Evolutionary conservation across 2,113 vertebrate genomes (phyloP), one percentile per base, ranked within the genome.

Genomic region (Otocyon megalotis): DNA sequence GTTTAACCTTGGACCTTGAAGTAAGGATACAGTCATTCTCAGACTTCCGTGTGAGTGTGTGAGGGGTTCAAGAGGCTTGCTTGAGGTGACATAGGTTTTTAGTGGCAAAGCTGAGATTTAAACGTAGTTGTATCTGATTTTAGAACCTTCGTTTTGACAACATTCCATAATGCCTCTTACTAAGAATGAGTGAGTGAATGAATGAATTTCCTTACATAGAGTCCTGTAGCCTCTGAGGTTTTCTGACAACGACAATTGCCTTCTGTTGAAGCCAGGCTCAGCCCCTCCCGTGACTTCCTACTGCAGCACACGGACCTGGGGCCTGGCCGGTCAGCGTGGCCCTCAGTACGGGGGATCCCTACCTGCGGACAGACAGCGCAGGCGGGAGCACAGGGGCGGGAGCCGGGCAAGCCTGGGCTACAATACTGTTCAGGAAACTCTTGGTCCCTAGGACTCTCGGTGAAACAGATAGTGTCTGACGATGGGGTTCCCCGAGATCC

Each of bases 281-380:
- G 24, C 11, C 32, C 54, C 37, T 65, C 22, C 58, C 48, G 3
- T 17, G 32, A 76, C n/a, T 32, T 63, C 16, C 35, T 9, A 3
- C 16, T 4, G 4, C 20, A 24, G 28, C 6, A 2, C 14, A 5
- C 0, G 2, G 22, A 10, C 30, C 53, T 92, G 37, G 0, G 3
- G n/a, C 54, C 16, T 30, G 71, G 50, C 24, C 22, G 65, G 20
- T 2, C 0, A 20, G 10, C 0, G 2, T 19, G 3, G 43, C 32
- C 43, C 32, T 72, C 30, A 0, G n/a, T 9, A 0, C 50, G 12
- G 28, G 17, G 37, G 28, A 3, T 50, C 24, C 30, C 15, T 53
- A 2, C 7, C 32, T 69, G 19, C 37, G 11, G 65, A 22, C 14
- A 1, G 20, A 1, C 4, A 48, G 71, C 5, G 37, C 37, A n/a